Conservation (phyloP, 2,113 vertebrate genomes). For the Ovis canadensis region DNA sequence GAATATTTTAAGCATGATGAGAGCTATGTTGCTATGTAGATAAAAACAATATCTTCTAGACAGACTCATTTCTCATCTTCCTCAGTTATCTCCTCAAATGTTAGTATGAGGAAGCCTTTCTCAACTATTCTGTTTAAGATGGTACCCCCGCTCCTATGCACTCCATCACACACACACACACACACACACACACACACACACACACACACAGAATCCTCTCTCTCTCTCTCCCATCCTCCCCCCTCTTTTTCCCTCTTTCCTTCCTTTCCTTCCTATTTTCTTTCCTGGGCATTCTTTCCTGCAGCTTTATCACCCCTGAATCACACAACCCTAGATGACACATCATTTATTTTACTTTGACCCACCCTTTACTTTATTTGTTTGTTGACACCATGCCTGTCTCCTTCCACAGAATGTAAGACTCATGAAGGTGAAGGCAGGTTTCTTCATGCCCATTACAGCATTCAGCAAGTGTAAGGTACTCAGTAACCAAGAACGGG, state of each 20-base stretch:
- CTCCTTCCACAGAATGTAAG: background rate
- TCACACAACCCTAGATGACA: background rate
- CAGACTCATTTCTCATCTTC: background rate
- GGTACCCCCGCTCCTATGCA: accelerated
- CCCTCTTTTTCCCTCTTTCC: accelerated
- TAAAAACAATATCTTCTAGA: background rate
- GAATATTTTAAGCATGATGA: background rate
- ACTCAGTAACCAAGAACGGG: background rate
- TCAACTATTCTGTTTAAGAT: background rate
- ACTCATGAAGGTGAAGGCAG: background rate
- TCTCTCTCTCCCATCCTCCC: no score
- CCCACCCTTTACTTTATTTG: background rate
- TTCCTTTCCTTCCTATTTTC: background rate
- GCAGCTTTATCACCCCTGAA: background rate
- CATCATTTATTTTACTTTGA: background rate
- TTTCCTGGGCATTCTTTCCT: background rate
- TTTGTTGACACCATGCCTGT: background rate
- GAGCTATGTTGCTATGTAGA: background rate
- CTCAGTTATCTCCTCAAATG: background rate
- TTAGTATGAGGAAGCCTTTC: background rate
- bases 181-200: background rate
- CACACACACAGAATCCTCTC: no score
- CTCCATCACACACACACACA: background rate
- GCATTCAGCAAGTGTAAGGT: background rate
- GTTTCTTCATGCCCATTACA: background rate